Conservation (phyloP, 2,888 invertebrate genomes). For the Amphipoea oculea region DNA sequence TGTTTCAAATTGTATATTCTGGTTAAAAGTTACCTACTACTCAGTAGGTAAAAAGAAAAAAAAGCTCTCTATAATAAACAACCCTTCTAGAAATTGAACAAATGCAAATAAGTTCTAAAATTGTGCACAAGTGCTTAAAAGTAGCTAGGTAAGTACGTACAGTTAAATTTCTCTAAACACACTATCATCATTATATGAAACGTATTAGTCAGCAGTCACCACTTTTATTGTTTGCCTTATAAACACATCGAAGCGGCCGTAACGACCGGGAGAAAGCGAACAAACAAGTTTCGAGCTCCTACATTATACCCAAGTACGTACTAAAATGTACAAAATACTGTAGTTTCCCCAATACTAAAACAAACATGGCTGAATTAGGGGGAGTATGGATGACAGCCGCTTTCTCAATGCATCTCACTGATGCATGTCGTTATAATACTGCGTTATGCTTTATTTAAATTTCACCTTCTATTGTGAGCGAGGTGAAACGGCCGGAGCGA, state of each 20-base stretch:
- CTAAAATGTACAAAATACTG: conserved; percentile 34
- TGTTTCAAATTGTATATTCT: background rate
- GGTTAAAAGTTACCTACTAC: background rate
- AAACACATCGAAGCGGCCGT: conserved; percentile 44
- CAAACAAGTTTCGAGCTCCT: conserved; percentile 54
- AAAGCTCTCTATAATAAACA: background rate
- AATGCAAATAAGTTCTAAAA: conserved; percentile 1
- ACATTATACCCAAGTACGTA: conserved; percentile 34
- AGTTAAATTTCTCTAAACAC: conserved; percentile 52
- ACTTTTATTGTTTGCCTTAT: conserved; percentile 52
- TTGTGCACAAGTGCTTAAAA: conserved; percentile 2
- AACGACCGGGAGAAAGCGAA: conserved; percentile 59
- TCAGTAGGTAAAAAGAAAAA: background rate
- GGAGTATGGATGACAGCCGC: conserved; percentile 66
- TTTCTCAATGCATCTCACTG: conserved; percentile 87
- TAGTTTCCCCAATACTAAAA: conserved; percentile 54
- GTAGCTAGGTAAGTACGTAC: conserved; percentile 3
- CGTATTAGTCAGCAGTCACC: conserved; percentile 37
- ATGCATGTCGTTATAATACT: conserved; percentile 85
- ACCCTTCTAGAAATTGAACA: background rate
- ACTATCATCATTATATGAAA: conserved; percentile 34
- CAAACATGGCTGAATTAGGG: conserved; percentile 60
- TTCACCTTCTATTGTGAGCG: conserved; percentile 90
- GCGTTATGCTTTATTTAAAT: conserved; percentile 89
- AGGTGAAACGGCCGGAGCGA: conserved; percentile 86